phyloP scores from a whole-genome alignment of 2,113 vertebrate genomes.

The Larimichthys polyactis region DNA sequence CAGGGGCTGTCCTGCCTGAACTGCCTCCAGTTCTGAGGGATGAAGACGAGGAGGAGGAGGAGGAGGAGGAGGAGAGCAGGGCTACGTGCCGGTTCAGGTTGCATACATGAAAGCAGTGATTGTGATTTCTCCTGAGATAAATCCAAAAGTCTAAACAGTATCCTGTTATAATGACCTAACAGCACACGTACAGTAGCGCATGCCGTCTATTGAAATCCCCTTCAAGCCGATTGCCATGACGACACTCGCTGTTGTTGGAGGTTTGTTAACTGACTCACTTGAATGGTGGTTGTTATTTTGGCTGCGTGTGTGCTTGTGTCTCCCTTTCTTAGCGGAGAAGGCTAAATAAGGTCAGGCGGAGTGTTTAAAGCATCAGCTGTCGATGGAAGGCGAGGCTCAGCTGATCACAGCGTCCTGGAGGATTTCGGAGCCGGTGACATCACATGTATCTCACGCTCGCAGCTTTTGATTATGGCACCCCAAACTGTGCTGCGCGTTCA shows the following conservation, averaged over 20 bases:
- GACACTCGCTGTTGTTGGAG: background rate
- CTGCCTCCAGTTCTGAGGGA: constrained; percentile 52
- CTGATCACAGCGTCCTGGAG: constrained; percentile 7
- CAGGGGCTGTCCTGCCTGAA: constrained; percentile 48
- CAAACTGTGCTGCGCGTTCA: background rate
- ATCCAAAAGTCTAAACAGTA: background rate
- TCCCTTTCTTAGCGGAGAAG: constrained; percentile 20
- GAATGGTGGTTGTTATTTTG: constrained; percentile 18
- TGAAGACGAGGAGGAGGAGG: constrained; percentile 19
- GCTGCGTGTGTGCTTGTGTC: background rate
- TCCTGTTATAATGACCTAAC: background rate
- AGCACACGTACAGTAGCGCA: background rate
- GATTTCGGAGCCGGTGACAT: constrained; percentile 22
- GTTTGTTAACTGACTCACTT: background rate
- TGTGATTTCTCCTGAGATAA: background rate
- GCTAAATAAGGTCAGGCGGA: constrained; percentile 37
- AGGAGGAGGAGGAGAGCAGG: background rate
- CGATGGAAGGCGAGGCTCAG: background rate
- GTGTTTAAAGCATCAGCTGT: constrained; percentile 45
- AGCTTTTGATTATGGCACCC: background rate
- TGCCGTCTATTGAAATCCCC: no score
- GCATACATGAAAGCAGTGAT: constrained; percentile 1
- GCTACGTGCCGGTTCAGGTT: constrained; percentile 43
- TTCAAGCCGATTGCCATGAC: background rate
- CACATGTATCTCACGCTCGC: background rate